Percentiles rank a stretch among this genome's conserved stretches.
phyloP scores from a whole-genome alignment of 2,888 invertebrate species.

The Subacronicta megacephala region DNA sequence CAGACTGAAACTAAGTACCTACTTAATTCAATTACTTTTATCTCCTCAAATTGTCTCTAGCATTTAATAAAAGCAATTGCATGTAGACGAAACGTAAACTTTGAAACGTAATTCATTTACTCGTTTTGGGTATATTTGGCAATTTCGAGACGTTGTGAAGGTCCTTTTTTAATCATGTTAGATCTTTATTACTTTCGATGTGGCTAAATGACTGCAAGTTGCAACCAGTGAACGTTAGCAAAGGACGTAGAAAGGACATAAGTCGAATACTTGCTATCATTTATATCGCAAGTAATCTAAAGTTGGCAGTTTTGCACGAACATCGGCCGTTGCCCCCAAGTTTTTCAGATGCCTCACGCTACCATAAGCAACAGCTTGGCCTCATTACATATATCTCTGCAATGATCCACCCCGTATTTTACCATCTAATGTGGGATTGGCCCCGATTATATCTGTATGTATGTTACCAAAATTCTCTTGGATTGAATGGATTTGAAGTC shows the following conservation, averaged over 20 bases:
- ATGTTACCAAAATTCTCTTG: too few relatives aligned
- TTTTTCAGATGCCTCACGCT: slow-evolving; percentile 11
- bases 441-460: slow-evolving; percentile 43
- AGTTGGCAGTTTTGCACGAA: slow-evolving; percentile 19
- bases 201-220: too few relatives aligned
- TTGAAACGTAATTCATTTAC: slow-evolving; percentile 17
- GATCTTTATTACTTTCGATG: too few relatives aligned
- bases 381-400: slow-evolving; percentile 41
- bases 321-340: slow-evolving; percentile 18
- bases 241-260: too few relatives aligned
- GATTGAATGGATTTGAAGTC: too few relatives aligned
- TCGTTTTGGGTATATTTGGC: slow-evolving; percentile 2
- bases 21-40: slow-evolving; percentile 12
- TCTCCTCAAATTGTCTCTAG: slow-evolving; percentile 7
- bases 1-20: background rate
- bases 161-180: background rate
- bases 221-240: too few relatives aligned
- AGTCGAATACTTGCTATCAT: slow-evolving; percentile 15
- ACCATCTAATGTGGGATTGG: slow-evolving; percentile 21
- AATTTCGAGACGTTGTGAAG: background rate
- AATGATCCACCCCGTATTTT: slow-evolving; percentile 36
- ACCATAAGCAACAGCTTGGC: slow-evolving; percentile 23
- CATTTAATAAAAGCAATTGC: slow-evolving; percentile 5
- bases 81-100: too few relatives aligned
- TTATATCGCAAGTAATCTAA: slow-evolving; percentile 19